Percentiles rank a stretch among this genome's conserved stretches.
These are phyloP conservation scores for Anas platyrhynchos DNA, from an alignment of 2,113 vertebrate species.

Conservation along the genomic window DNA sequence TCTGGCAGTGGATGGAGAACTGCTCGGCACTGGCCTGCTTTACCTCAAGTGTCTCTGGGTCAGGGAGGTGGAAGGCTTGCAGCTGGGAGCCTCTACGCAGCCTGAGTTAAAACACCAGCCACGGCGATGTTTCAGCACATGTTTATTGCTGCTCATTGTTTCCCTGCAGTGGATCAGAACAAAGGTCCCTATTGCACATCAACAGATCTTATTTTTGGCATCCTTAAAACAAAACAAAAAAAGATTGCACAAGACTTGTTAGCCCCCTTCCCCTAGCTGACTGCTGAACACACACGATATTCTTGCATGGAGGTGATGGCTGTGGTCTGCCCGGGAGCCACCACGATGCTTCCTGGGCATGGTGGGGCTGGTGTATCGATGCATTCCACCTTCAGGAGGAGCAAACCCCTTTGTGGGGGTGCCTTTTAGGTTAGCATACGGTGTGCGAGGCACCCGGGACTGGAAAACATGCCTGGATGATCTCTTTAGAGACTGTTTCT, in stretches of 20 bases:
- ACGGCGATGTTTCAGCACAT: neutral
- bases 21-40: neutral
- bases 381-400: neutral
- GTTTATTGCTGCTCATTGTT: conserved; percentile 77
- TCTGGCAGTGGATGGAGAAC: neutral
- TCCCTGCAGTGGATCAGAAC: conserved; percentile 69
- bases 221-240: conserved; percentile 21
- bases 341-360: neutral
- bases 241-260: conserved; percentile 20
- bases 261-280: neutral
- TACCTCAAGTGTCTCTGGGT: neutral
- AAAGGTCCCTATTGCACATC: conserved; percentile 59
- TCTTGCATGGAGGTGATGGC: neutral
- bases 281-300: conserved; percentile 2
- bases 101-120: neutral
- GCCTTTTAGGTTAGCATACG: neutral
- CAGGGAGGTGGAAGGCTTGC: neutral
- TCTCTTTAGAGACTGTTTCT: neutral
- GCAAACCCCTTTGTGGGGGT: neutral
- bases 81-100: neutral
- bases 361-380: neutral
- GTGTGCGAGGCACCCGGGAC: neutral
- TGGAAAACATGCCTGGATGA: conserved; percentile 19
- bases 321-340: neutral
- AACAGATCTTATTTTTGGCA: conserved; percentile 61